Evolutionary conservation across 2,888 invertebrate genomes (phyloP), one percentile per base, ranked within the genome.

Genomic region (Dryadula phaetusa): DNA sequence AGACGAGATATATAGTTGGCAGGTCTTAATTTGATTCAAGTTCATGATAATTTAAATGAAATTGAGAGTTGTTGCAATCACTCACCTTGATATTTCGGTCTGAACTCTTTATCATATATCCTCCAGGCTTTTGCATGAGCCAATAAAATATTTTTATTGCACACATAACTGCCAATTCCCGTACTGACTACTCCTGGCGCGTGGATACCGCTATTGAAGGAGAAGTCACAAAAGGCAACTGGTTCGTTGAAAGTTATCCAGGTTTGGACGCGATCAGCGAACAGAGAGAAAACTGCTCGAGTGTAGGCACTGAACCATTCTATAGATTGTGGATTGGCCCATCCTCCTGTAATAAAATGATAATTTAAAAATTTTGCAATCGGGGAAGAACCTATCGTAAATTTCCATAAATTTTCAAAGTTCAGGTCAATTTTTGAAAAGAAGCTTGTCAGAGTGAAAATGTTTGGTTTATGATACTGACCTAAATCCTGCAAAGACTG

Each of bases 231-330:
- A 2, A 84, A 68, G 0, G 82, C 76, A 3, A 77, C 80, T 0
- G 93, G 94, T 76, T 95, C 94, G 75, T 95, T 95, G 53, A 95
- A 82, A 0, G 95, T 95, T 6, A 94, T 85, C 94, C 95, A 95
- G 12, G 80, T 79, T 74, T 93, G 88, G 4, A 95, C 94, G 37
- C 94, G 90, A 73, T 94, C 93, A 0, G 94, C 95, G 73, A 90
- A 94, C 70, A 93, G 82, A 10, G 88, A 84, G 76, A 92, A 93
- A 2, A 94, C 79, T 4, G 72, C 62, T 25, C 68, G 66, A 0
- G 70, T 70, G 53, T 74, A 74, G 32, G 66, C 62, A 22, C 69
- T 72, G 22, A 73, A 75, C 70, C 70, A 75, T 16, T 71, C 67
- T 0, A 66, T 87, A 3, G 95, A 93, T 60, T 93, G 85, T 0